Evolutionary conservation across 23 tunicate species (phyloP).

Genomic region (Trididemnum clinides): DNA sequence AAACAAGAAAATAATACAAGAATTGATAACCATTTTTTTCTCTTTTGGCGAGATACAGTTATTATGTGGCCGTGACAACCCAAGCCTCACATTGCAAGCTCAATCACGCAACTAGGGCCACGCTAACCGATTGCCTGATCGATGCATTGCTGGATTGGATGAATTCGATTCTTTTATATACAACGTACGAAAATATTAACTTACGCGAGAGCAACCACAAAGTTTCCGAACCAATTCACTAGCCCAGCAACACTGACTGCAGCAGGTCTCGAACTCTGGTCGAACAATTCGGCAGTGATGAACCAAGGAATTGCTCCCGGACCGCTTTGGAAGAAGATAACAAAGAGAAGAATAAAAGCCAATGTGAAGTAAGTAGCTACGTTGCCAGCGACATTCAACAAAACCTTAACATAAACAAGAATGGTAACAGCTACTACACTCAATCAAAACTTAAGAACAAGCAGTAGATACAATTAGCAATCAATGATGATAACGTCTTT

Average conservation of each 20-base stretch:
- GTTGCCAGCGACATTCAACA: constrained; percentile 15
- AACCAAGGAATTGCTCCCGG: constrained; percentile 99
- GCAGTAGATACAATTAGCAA: background rate
- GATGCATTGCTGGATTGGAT: too few species aligned
- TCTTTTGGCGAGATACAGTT: too few species aligned
- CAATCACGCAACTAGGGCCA: too few species aligned
- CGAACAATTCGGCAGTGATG: constrained; percentile 91
- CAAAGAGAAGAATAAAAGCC: constrained; percentile 70
- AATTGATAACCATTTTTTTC: too few species aligned
- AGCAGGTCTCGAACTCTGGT: constrained; percentile 75
- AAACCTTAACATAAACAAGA: background rate
- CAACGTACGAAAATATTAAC: constrained; percentile 29
- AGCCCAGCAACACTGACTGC: constrained; percentile 90
- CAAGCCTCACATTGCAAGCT: too few species aligned
- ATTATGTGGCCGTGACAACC: too few species aligned
- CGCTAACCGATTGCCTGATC: too few species aligned
- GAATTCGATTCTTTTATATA: too few species aligned
- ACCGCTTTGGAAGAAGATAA: constrained; percentile 92
- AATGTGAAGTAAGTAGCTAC: constrained; percentile 59
- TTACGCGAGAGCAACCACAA: constrained; percentile 82
- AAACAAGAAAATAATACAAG: too few species aligned
- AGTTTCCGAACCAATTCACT: constrained; percentile 92
- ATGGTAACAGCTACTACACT: background rate
- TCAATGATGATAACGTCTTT: too few species aligned
- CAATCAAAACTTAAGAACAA: background rate